Evolutionary conservation across 2,888 invertebrate genomes (phyloP), one percentile per base, ranked within the genome.

Genomic region (Siphlonurus alternatus): DNA sequence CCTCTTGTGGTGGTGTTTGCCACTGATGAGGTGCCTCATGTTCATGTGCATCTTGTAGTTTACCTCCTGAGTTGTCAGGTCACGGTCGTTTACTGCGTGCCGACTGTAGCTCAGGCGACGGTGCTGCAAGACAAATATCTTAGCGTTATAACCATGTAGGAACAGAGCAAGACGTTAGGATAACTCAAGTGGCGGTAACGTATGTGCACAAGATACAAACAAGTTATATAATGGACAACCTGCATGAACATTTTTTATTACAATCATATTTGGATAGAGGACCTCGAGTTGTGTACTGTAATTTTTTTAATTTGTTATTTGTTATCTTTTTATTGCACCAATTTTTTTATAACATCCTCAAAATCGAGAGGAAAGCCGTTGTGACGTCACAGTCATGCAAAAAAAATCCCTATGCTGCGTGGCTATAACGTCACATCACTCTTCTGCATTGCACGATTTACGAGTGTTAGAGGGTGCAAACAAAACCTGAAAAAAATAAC

Each of bases 1-100:
- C 70, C 90, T 85, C 71, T 89, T 88, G 64, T 72, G 72, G 71
- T 89, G 89, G 69, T 86, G 85, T 66, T 77, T 77, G 74, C 89
- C 91, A 67, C 90, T 92, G 64, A 93, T 88, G 76, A 93, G 81
- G 61, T 91, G 82, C 64, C 93, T 81, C 74, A 92, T 91, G 74
- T 93, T 93, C 85, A 90, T 88, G 76, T 92, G 92, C 77, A 90
- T 88, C 76, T 87, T 88, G 76, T 93, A 92, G 80, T 89, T 92
- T 67, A 86, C 83, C 73, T 83, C 81, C 80, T 89, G 90, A 53
- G 88, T 91, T 65, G 89, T 86, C 68, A 93, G 80, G 77, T 93
- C 93, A 66, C 87, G 81, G 74, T 93, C 93, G 74, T 92, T 88
- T 63, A 93, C 92, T 53, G 93, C 90, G 74, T 93, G 93, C 63